Base-by-base conservation (phyloP, 2,888 invertebrate genomes). In the Drosophila imparisetae region DNA sequence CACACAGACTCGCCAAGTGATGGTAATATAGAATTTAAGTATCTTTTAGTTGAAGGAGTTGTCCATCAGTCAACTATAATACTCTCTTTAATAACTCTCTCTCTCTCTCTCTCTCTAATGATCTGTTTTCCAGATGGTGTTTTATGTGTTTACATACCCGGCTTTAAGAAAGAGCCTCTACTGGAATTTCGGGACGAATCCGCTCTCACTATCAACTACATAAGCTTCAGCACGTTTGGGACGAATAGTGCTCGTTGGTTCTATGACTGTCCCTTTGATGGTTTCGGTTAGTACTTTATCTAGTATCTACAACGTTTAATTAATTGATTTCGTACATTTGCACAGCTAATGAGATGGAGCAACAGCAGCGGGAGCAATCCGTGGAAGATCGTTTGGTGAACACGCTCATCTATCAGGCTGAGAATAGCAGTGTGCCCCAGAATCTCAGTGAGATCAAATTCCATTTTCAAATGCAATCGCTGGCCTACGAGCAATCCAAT, bases 141-240 rank as follows among this genome's bases (percentile, higher is more conserved):
- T 2, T 91, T 96, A 42, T 94, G 94, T 83, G 94, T 96, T 55
- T 95, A 95, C 2, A 94, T 93, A 75, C 95, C 95, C 89, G 95
- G 95, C 0, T 94, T 95, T 53, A 93, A 93, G 38, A 80, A 94
- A 40, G 84, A 95, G 30, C 95, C 95, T 0, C 91, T 96, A 48
- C 87, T 96, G 13, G 93, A 93, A 13, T 96, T 94, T 93, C 92
- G 90, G 30, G 96, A 96, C 88, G 89, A 94, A 0, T 92, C 94
- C 48, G 95, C 95, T 0, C 89, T 96, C n/a, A 93, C 93, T 0
- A 93, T 96, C 21, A 94, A 94, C 77, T 95, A 94, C 87, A 94
- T 96, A 67, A 95, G 96, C 89, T 96, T 96, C 77, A 95, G 95
- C 18, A 94, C 95, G 0, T 96, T 96, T 95, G 94, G 94, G 7